Percentiles rank a stretch among this genome's conserved stretches.
phyloP scores from a whole-genome alignment of 2,888 invertebrate species.

The Lasioglossum leucozonium region DNA sequence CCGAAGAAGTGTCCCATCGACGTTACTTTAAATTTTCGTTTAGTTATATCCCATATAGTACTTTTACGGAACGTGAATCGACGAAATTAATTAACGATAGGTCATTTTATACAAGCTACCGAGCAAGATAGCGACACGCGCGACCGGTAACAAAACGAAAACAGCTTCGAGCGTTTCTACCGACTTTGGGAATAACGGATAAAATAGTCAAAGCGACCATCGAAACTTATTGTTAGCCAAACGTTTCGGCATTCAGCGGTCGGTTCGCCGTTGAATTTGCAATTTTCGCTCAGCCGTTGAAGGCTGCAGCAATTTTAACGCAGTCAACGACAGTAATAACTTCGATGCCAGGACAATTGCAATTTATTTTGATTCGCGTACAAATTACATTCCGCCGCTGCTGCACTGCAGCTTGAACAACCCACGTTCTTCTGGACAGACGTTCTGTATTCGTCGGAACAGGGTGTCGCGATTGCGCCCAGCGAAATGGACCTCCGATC shows the following conservation, averaged over 20 bases:
- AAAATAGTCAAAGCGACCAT: background rate
- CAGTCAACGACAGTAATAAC: constrained; percentile 11
- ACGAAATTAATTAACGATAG: background rate
- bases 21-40: background rate
- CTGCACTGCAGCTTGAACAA: background rate
- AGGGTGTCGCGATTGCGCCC: constrained; percentile 15
- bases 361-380: constrained; percentile 44
- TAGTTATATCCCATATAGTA: background rate
- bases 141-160: background rate
- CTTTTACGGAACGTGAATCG: background rate
- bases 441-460: constrained; percentile 32
- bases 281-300: background rate
- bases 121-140: background rate
- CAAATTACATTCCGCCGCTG: constrained; percentile 26
- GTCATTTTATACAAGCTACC: background rate
- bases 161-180: background rate
- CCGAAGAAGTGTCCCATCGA: background rate
- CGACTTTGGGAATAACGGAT: background rate
- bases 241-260: background rate
- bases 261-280: background rate
- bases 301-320: constrained; percentile 1
- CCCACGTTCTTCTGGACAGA: background rate
- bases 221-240: background rate
- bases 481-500: background rate
- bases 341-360: constrained; percentile 38